These are phyloP conservation scores for Carcharodon carcharias DNA, from an alignment of 2,797 vertebrate genomes.

Conservation along the genomic window DNA sequence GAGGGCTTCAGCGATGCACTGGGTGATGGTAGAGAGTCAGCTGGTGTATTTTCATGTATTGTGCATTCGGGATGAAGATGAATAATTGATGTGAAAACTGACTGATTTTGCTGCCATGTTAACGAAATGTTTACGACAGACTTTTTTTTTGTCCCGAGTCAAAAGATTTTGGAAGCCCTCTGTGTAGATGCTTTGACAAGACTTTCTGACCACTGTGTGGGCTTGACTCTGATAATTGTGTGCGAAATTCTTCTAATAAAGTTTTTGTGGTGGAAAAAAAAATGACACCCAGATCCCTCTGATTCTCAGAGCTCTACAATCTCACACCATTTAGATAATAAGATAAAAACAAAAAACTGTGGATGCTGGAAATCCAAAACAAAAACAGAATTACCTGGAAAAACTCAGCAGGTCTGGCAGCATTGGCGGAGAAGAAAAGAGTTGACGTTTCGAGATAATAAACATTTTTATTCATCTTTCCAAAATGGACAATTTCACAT, in stretches of 20 bases:
- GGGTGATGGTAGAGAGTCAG: constrained; percentile 75
- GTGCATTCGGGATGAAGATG: constrained; percentile 51
- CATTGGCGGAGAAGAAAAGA: too few species aligned
- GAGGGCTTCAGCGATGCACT: constrained; percentile 77
- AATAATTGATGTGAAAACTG: background rate
- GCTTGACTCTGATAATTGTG: background rate
- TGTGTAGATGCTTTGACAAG: background rate
- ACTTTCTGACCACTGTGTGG: background rate
- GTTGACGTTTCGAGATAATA: too few species aligned
- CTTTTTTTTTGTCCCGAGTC: background rate
- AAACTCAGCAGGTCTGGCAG: too few species aligned
- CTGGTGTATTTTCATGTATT: constrained; percentile 80
- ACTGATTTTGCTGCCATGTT: background rate
- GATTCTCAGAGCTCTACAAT: too few species aligned
- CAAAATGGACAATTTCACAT: too few species aligned
- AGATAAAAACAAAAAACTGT: too few species aligned
- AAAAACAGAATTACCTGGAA: too few species aligned
- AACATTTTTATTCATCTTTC: too few species aligned
- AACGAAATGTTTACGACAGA: background rate
- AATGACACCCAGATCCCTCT: too few species aligned
- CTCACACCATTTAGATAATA: too few species aligned
- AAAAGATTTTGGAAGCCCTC: background rate
- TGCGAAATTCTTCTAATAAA: background rate
- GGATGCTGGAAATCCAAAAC: too few species aligned
- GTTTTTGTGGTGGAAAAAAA: background rate